phyloP scores from a whole-genome alignment of 2,113 vertebrate genomes.

The Lepisosteus oculatus region DNA sequence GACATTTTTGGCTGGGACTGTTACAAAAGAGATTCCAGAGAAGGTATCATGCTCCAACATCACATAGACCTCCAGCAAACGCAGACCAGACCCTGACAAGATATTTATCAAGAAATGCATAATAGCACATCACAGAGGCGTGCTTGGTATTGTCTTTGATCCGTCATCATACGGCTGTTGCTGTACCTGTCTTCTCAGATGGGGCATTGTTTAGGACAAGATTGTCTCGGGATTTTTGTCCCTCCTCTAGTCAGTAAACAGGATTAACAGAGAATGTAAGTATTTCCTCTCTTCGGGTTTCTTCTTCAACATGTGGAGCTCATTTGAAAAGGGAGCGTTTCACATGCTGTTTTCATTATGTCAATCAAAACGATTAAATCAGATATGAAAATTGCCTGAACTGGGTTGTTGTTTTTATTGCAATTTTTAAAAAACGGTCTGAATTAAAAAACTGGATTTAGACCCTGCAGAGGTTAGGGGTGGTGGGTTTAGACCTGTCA shows the following conservation, averaged over 20 bases:
- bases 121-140: no score
- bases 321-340: slow-evolving; percentile 30
- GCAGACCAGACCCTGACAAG: no score
- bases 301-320: slow-evolving; percentile 40
- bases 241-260: slow-evolving; percentile 30
- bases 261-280: slow-evolving; percentile 27
- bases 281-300: slow-evolving; percentile 2
- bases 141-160: no score
- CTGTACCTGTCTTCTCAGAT: no score
- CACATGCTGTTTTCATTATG: slow-evolving; percentile 45
- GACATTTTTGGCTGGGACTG: no score
- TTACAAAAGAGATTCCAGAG: no score
- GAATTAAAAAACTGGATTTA: not conserved
- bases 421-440: no score
- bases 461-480: not conserved
- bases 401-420: not conserved
- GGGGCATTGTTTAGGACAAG: no score
- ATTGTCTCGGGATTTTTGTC: not conserved
- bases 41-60: no score
- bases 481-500: not conserved
- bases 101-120: no score
- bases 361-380: slow-evolving; percentile 40
- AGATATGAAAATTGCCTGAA: slow-evolving; percentile 34
- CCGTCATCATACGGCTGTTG: no score
- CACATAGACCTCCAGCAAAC: no score